Evolutionary conservation across 1,140 invertebrate species (phyloP).

Genomic region (Eurosta solidaginis): DNA sequence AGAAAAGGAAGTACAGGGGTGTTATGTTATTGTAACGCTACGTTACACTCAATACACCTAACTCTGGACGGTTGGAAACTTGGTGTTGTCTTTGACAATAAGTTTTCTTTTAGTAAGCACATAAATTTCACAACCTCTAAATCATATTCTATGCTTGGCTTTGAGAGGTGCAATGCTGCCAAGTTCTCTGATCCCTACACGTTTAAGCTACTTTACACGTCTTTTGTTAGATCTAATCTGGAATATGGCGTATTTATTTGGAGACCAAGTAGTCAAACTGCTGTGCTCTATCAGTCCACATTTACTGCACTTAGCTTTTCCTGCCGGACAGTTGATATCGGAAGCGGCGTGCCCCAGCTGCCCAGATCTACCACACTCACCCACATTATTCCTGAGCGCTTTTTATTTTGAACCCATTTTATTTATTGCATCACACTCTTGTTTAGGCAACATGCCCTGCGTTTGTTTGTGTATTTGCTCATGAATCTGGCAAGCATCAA

Average conservation of each 20-base stretch:
- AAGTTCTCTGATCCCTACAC: too few relatives aligned
- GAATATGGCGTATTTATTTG: too few relatives aligned
- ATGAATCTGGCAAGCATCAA: constrained; percentile 31
- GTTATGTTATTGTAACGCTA: too few relatives aligned
- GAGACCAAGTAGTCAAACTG: too few relatives aligned
- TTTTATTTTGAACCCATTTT: neutral
- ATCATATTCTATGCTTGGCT: too few relatives aligned
- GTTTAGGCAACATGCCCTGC: neutral
- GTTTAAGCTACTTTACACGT: too few relatives aligned
- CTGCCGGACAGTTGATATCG: neutral
- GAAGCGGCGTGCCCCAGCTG: neutral
- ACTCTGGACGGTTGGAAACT: neutral
- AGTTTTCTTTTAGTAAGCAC: too few relatives aligned
- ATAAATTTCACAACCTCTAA: too few relatives aligned
- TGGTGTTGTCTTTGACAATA: neutral
- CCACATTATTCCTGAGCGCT: neutral
- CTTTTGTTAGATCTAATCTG: too few relatives aligned
- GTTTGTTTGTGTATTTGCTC: neutral
- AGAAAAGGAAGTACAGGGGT: too few relatives aligned
- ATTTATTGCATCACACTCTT: neutral
- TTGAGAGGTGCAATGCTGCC: too few relatives aligned
- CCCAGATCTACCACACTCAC: neutral
- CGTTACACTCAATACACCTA: neutral
- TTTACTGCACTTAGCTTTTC: neutral
- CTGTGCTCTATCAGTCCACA: neutral